Conservation (phyloP, 2,888 invertebrate genomes). For the Microctonus hyperodae region DNA sequence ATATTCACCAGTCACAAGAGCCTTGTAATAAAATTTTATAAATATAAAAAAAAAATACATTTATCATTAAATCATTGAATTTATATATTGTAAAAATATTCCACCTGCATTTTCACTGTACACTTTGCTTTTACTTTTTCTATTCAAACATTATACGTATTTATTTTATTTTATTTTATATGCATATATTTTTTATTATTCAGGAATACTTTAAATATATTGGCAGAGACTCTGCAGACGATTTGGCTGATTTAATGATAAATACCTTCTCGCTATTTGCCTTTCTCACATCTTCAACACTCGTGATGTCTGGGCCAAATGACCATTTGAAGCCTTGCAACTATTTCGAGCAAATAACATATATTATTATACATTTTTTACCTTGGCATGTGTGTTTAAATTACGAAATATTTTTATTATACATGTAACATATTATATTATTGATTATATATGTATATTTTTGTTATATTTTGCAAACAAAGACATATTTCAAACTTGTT, state of each 20-base stretch:
- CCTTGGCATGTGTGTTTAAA: not conserved
- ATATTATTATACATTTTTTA: not conserved
- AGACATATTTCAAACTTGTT: not conserved
- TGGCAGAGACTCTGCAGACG: slow-evolving; percentile 1
- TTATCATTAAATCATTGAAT: not conserved
- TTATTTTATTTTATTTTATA: not conserved
- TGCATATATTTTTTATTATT: not conserved
- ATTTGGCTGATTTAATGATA: slow-evolving; percentile 22
- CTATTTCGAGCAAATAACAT: slow-evolving; percentile 20
- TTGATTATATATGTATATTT: too few species aligned
- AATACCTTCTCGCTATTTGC: not conserved
- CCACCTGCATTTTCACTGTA: too few species aligned
- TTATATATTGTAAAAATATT: too few species aligned
- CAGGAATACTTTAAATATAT: not conserved
- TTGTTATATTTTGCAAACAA: too few species aligned
- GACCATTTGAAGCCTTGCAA: slow-evolving; percentile 22
- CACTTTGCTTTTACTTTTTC: not conserved
- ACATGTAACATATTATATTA: not conserved
- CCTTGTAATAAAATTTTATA: not conserved
- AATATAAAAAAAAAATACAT: not conserved
- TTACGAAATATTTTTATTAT: too few species aligned
- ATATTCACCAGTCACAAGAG: not conserved
- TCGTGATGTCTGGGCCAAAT: slow-evolving; percentile 24
- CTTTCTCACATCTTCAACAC: not conserved
- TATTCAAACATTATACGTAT: not conserved